phyloP scores from a whole-genome alignment of 2,888 invertebrate species.

The Dasysyrphus albostriatus region DNA sequence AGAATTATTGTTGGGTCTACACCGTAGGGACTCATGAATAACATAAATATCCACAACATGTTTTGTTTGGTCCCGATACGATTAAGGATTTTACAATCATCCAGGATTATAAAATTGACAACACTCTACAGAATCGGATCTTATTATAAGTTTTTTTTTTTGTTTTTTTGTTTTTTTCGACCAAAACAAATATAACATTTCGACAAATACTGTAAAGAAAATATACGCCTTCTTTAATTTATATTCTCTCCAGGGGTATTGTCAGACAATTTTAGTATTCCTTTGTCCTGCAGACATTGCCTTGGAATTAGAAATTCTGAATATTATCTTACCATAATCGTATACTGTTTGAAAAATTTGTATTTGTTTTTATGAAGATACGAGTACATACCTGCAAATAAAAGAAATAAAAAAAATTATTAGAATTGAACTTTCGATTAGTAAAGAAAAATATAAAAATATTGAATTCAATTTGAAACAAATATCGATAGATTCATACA shows the following conservation, averaged over 20 bases:
- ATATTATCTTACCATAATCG: slow-evolving; percentile 32
- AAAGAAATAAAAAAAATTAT: slow-evolving; percentile 28
- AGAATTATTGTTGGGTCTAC: neutral
- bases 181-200: neutral
- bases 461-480: slow-evolving; percentile 69
- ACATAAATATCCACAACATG: slow-evolving; percentile 43
- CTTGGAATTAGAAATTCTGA: slow-evolving; percentile 24
- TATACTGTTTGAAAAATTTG: neutral
- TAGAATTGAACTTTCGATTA: slow-evolving; percentile 19
- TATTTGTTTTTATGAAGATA: neutral
- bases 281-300: neutral
- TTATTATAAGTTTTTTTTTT: neutral
- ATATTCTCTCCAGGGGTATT: neutral
- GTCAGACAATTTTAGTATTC: neutral
- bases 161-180: neutral
- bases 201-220: neutral
- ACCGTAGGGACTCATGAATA: neutral
- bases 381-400: slow-evolving; percentile 64
- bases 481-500: slow-evolving; percentile 16
- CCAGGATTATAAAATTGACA: slow-evolving; percentile 44
- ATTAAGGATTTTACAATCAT: slow-evolving; percentile 28
- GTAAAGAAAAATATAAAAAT: slow-evolving; percentile 1
- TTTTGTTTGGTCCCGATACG: neutral
- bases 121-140: slow-evolving; percentile 34
- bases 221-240: neutral